phyloP scores from a whole-genome alignment of 2,888 invertebrate species.

The Pemphredon lugubris region DNA sequence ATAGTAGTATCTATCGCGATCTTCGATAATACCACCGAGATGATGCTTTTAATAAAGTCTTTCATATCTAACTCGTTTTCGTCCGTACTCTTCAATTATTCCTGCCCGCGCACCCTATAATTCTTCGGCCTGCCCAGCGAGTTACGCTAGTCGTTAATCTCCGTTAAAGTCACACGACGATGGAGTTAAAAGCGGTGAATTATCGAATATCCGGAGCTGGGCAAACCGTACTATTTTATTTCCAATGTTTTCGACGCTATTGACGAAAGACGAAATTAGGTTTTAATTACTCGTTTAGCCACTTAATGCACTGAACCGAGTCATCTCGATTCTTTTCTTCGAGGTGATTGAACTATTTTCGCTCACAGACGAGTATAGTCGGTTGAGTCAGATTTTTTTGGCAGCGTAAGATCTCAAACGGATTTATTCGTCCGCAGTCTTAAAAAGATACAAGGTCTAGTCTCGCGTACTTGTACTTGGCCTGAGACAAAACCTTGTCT shows the following conservation, averaged over 20 bases:
- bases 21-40: conserved; percentile 27
- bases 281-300: too few relatives aligned
- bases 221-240: too few relatives aligned
- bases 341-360: too few relatives aligned
- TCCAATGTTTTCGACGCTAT: too few relatives aligned
- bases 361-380: too few relatives aligned
- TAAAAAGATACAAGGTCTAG: too few relatives aligned
- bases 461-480: too few relatives aligned
- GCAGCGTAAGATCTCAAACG: not conserved
- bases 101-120: conserved; percentile 20
- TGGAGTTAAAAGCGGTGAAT: not conserved
- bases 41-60: conserved; percentile 44
- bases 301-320: too few relatives aligned
- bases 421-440: not conserved
- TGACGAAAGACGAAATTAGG: too few relatives aligned
- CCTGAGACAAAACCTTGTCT: too few relatives aligned
- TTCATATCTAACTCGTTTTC: conserved; percentile 28
- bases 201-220: not conserved
- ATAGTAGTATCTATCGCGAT: conserved; percentile 2
- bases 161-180: conserved; percentile 1
- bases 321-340: too few relatives aligned
- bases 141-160: conserved; percentile 24
- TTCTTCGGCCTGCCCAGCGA: conserved; percentile 25
- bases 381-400: too few relatives aligned
- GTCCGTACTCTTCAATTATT: conserved; percentile 46